These are phyloP conservation scores for Amblyjoppa proteus DNA, from an alignment of 2,888 invertebrate genomes.

Conservation along the genomic window DNA sequence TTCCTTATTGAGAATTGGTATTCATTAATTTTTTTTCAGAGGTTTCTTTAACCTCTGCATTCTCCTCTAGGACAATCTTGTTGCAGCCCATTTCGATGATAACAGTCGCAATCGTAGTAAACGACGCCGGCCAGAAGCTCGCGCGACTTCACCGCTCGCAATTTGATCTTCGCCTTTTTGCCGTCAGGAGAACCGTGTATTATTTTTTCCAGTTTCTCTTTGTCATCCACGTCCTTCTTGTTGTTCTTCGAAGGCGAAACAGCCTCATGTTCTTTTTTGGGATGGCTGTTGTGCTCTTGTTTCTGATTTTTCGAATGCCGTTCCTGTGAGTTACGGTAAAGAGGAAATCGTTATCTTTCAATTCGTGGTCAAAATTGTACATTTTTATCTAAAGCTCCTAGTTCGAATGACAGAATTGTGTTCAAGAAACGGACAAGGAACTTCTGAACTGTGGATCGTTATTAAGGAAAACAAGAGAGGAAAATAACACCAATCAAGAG, in stretches of 20 bases:
- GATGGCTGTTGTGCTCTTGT: slow-evolving; percentile 5
- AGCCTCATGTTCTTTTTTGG: not conserved
- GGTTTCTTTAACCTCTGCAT: slow-evolving; percentile 84
- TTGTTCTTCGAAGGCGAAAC: slow-evolving; percentile 1
- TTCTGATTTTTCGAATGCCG: slow-evolving; percentile 13
- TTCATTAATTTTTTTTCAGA: not conserved
- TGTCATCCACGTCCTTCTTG: slow-evolving; percentile 4
- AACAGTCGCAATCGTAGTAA: slow-evolving; percentile 87
- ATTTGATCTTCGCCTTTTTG: slow-evolving; percentile 27
- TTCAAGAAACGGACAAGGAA: too few relatives aligned
- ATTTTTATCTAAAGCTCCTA: too few relatives aligned
- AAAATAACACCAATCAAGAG: not conserved
- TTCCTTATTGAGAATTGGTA: not conserved
- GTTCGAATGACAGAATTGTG: too few relatives aligned
- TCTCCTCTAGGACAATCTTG: slow-evolving; percentile 87
- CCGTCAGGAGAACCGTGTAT: not conserved
- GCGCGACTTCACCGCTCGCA: slow-evolving; percentile 85
- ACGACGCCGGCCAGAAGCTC: slow-evolving; percentile 86
- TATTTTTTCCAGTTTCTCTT: slow-evolving; percentile 11
- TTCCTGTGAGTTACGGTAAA: slow-evolving; percentile 6
- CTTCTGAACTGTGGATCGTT: slow-evolving; percentile 50
- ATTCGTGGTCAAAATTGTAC: not conserved
- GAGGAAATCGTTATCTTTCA: not conserved
- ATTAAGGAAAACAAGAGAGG: too few relatives aligned
- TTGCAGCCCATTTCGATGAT: slow-evolving; percentile 87